A percentile compares a stretch with the other conserved stretches of the same genome.
Conservation (phyloP, 2,888 invertebrate species). For the Actias luna region DNA sequence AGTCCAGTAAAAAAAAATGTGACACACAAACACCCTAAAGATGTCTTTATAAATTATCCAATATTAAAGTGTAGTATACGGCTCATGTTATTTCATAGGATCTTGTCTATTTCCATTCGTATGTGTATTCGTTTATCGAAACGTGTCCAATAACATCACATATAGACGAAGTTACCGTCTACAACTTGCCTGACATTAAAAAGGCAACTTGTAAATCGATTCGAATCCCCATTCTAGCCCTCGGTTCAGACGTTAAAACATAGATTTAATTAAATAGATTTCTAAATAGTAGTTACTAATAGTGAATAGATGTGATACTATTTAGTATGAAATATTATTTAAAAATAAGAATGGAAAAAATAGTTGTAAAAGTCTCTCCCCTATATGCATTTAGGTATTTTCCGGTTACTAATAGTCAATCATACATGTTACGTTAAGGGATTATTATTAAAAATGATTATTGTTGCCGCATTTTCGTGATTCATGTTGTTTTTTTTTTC, state of each 20-base stretch:
- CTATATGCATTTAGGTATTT: conserved; percentile 63
- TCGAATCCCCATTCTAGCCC: no score
- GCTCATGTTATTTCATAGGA: neutral
- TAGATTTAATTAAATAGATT: conserved; percentile 34
- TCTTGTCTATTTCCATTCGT: conserved; percentile 11
- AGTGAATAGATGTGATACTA: conserved; percentile 70
- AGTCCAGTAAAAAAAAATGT: conserved; percentile 32
- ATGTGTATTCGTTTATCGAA: conserved; percentile 25
- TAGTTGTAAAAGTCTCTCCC: conserved; percentile 49
- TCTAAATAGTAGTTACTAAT: conserved; percentile 41
- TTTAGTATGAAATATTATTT: conserved; percentile 56
- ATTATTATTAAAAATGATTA: conserved; percentile 41
- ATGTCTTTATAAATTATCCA: conserved; percentile 36
- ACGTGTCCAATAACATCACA: conserved; percentile 30
- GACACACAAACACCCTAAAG: neutral
- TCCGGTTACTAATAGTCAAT: conserved; percentile 48
- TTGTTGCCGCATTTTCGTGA: conserved; percentile 58
- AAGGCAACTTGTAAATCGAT: neutral
- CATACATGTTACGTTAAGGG: conserved; percentile 42
- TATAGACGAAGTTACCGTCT: conserved; percentile 14
- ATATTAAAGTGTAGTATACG: conserved; percentile 20
- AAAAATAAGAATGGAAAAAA: conserved; percentile 52
- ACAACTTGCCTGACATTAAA: neutral
- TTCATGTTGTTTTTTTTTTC: conserved; percentile 26
- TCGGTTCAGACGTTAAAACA: conserved; percentile 20